Evolutionary conservation across 2,113 vertebrate species (phyloP), one percentile per base, ranked within the genome.

Genomic region (Phoenicopterus ruber): DNA sequence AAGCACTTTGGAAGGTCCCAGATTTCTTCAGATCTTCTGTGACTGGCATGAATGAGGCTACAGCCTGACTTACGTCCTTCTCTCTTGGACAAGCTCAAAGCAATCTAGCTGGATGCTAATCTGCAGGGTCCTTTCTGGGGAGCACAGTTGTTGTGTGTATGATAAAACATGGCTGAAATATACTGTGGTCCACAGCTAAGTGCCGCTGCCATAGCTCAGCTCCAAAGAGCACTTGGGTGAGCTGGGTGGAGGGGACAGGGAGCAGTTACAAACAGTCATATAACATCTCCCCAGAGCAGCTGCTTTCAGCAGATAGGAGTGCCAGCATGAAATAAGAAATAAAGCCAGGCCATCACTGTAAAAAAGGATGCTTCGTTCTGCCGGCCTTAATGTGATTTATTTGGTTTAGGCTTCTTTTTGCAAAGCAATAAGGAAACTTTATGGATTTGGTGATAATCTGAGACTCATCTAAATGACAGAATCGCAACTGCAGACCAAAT

Each of bases 71-170:
- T 2, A 1, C 0, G 5, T 14, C 47, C 63, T 22, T 4, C 69
- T 84, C 47, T 44, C 57, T 32, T 4, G 38, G 58, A n/a, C 2
- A 18, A 87, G 82, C 36, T 49, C 61, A n/a, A 6, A 4, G 3
- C 0, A 0, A 7, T 3, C 50, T 32, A 17, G n/a, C 32, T 12
- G 59, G 47, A 32, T 13, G 26, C 55, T 20, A 1, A 17, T 10
- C 69, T 20, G 44, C 79, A 36, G 55, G 36, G 22, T 11, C 71
- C 70, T 31, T 78, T 42, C 94, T 47, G 55, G 49, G 77, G 46
- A 90, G 28, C 11, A 1, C 50, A 9, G 4, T 1, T 61, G 32
- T 47, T 9, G 2, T 4, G 7, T 5, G 11, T 4, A 1, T 40
- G 42, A 12, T 11, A 13, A 32, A 20, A 5, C 29, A 1, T 2